Evolutionary conservation across 2,797 vertebrate genomes (phyloP).

Genomic region (Notoglanidium macrostoma): DNA sequence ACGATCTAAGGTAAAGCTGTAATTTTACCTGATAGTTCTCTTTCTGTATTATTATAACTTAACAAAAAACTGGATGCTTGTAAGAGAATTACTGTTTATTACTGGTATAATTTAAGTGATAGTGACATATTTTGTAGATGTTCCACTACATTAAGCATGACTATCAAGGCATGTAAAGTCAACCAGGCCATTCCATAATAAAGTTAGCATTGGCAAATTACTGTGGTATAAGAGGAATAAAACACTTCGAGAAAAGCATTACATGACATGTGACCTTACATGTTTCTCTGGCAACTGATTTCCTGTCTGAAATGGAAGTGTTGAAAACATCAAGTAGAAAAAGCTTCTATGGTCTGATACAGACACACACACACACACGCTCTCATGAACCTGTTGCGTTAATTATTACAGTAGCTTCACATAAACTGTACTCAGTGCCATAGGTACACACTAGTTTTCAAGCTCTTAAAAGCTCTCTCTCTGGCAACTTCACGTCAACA

Average conservation of each 20-base stretch:
- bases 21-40: neutral
- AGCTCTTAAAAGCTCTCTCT: conserved; percentile 17
- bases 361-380: neutral
- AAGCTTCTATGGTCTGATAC: no score
- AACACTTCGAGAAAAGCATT: neutral
- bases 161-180: neutral
- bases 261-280: neutral
- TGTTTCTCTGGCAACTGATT: neutral
- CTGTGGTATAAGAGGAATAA: neutral
- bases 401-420: neutral
- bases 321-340: neutral
- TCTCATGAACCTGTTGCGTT: neutral
- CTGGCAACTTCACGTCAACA: conserved; percentile 7
- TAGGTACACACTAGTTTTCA: conserved; percentile 5
- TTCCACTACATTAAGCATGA: neutral
- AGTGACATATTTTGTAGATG: neutral
- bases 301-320: neutral
- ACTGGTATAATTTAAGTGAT: neutral
- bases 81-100: neutral
- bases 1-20: neutral
- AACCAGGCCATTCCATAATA: neutral
- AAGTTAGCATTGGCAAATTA: neutral
- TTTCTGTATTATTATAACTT: neutral
- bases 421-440: neutral
- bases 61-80: neutral